Evolutionary conservation across 2,888 invertebrate genomes (phyloP), one percentile per base, ranked within the genome.

Genomic region (Laothoe populi): DNA sequence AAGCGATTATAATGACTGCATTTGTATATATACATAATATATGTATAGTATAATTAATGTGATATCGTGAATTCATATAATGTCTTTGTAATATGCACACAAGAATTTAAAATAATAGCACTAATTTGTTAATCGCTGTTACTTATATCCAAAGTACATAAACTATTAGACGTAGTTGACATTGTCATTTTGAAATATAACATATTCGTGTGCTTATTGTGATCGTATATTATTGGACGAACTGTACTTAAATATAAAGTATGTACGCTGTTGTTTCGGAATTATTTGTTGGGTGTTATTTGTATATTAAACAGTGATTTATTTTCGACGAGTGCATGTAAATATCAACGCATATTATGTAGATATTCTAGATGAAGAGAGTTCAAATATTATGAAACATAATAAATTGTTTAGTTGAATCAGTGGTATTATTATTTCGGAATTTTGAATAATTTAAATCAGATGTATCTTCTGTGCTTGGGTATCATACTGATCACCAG

Each of bases 381-480:
- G 90, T 91, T 92, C 91, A 91, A 92, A 91, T 90, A 90, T 89
- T 89, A 90, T 88, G 79, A 87, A 74, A 78, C 89, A 84, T 84
- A 88, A 88, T 89, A 92, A 91, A 91, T 88, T 87, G 90, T 88
- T 91, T 92, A 92, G 91, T 91, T 91, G 88, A 88, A 71, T 64
- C 66, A n/a, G n/a, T n/a, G n/a, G 44, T 62, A 66, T 61, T 70
- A 78, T 78, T 77, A 76, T 78, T 70, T 69, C 74, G 58, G 57
- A 48, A n/a, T n/a, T n/a, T n/a, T n/a, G n/a, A n/a, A n/a, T n/a
- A n/a, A n/a, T n/a, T n/a, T n/a, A n/a, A n/a, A n/a, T n/a, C n/a
- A n/a, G n/a, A n/a, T n/a, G n/a, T n/a, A n/a, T n/a, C n/a, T n/a
- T n/a, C n/a, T n/a, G n/a, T n/a, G n/a, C n/a, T n/a, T n/a, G n/a